Conservation (phyloP, 2,888 invertebrate genomes). For the Cataglyphis albicans region DNA sequence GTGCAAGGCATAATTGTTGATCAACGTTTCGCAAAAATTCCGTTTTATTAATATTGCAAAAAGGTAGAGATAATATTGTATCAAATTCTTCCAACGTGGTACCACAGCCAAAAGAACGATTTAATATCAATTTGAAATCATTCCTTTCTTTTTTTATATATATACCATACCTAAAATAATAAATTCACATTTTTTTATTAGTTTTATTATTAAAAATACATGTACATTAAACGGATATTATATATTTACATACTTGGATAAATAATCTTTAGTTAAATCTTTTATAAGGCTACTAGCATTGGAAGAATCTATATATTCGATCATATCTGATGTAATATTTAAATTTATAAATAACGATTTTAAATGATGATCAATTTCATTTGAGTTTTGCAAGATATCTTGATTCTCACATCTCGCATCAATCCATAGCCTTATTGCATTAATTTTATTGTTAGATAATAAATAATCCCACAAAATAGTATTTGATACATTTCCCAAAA, state of each 20-base stretch:
- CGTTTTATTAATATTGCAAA: slow-evolving; percentile 85
- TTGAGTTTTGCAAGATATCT: slow-evolving; percentile 18
- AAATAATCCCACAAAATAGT: slow-evolving; percentile 88
- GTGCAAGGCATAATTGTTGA: slow-evolving; percentile 66
- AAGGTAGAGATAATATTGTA: slow-evolving; percentile 70
- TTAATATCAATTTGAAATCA: slow-evolving; percentile 88
- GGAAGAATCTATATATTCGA: slow-evolving; percentile 86
- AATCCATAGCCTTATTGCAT: slow-evolving; percentile 89
- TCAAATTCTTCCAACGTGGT: slow-evolving; percentile 78
- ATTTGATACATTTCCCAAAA: slow-evolving; percentile 82
- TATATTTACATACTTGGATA: slow-evolving; percentile 80
- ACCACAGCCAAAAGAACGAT: slow-evolving; percentile 88
- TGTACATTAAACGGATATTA: neutral
- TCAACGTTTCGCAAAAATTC: slow-evolving; percentile 84
- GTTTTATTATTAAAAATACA: slow-evolving; percentile 4
- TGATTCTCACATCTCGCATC: slow-evolving; percentile 86
- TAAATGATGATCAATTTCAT: slow-evolving; percentile 85
- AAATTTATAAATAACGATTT: slow-evolving; percentile 87
- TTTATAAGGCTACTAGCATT: slow-evolving; percentile 87
- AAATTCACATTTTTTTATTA: neutral
- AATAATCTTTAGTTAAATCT: slow-evolving; percentile 88
- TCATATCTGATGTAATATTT: slow-evolving; percentile 88
- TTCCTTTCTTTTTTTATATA: slow-evolving; percentile 88
- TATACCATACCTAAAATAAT: slow-evolving; percentile 87
- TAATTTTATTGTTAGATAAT: slow-evolving; percentile 88